These are phyloP conservation scores for Drosophila paracracens DNA, from an alignment of 2,888 invertebrate species.

Conservation along the genomic window DNA sequence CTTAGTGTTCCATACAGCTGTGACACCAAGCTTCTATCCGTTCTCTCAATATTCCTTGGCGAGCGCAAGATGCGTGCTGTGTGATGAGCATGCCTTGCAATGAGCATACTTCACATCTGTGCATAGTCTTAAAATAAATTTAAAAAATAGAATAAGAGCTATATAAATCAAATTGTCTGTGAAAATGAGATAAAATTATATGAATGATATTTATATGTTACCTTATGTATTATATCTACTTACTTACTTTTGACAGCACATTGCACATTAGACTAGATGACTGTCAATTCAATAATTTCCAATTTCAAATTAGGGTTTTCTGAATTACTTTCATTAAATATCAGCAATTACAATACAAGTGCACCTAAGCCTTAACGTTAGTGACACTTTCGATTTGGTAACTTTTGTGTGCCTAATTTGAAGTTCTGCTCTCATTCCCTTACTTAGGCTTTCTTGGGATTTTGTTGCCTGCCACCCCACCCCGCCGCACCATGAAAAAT, in stretches of 20 bases:
- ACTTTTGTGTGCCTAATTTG: constrained; percentile 6
- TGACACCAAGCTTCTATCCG: constrained; percentile 31
- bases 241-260: not conserved
- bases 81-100: not conserved
- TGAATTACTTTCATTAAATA: constrained; percentile 11
- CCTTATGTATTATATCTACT: too few relatives aligned
- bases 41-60: constrained; percentile 13
- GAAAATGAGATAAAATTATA: not conserved
- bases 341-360: constrained; percentile 21
- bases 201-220: not conserved
- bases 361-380: constrained; percentile 9
- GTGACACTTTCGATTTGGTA: constrained; percentile 19
- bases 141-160: not conserved
- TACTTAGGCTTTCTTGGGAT: constrained; percentile 1
- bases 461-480: not conserved
- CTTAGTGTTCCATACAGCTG: constrained; percentile 50
- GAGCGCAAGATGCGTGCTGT: not conserved
- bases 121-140: not conserved
- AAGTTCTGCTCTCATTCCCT: constrained; percentile 2
- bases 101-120: not conserved
- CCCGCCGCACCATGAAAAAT: constrained; percentile 29
- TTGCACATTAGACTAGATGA: not conserved
- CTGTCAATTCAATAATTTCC: not conserved
- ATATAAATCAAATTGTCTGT: not conserved
- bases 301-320: not conserved